Evolutionary conservation across 2,113 vertebrate genomes (phyloP).

Genomic region (Sturnira hondurensis): DNA sequence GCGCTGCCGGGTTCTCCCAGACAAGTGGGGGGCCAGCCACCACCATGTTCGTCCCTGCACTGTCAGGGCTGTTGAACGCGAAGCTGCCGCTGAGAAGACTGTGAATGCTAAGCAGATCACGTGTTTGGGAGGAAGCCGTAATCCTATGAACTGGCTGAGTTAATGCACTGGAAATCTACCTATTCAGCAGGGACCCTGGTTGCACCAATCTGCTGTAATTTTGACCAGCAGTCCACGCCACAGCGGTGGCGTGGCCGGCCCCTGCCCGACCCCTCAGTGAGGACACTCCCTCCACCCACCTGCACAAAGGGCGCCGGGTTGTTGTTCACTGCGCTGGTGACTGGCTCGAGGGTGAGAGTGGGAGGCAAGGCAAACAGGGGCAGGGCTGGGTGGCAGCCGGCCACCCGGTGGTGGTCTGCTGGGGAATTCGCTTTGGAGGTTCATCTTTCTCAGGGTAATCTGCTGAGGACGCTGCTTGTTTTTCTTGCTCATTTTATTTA

Average conservation of each 20-base stretch:
- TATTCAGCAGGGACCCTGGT: not conserved
- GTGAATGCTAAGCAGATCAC: not conserved
- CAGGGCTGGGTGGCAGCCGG: fast-evolving
- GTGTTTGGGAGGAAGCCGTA: conserved; percentile 43
- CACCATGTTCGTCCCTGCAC: not conserved
- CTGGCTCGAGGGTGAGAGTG: fast-evolving
- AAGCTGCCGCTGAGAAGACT: not conserved
- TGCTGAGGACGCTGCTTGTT: not conserved
- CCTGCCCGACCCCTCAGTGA: fast-evolving
- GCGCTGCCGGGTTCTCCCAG: not conserved
- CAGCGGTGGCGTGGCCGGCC: fast-evolving
- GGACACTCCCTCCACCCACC: not conserved
- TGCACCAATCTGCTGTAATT: not conserved
- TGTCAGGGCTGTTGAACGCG: conserved; percentile 17
- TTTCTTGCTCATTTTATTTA: not conserved
- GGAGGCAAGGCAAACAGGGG: not conserved
- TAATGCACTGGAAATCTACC: not conserved
- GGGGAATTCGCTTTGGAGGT: not conserved
- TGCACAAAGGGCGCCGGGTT: not conserved
- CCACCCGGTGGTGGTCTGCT: not conserved
- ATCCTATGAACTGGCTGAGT: conserved; percentile 24
- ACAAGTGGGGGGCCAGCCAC: not conserved
- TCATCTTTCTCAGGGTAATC: not conserved
- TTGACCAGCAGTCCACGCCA: not conserved
- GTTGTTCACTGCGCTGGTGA: not conserved